Percentiles rank a stretch among this genome's conserved stretches.
phyloP scores from a whole-genome alignment of 1,140 invertebrate species.

The Scaptodrosophila lebanonensis region DNA sequence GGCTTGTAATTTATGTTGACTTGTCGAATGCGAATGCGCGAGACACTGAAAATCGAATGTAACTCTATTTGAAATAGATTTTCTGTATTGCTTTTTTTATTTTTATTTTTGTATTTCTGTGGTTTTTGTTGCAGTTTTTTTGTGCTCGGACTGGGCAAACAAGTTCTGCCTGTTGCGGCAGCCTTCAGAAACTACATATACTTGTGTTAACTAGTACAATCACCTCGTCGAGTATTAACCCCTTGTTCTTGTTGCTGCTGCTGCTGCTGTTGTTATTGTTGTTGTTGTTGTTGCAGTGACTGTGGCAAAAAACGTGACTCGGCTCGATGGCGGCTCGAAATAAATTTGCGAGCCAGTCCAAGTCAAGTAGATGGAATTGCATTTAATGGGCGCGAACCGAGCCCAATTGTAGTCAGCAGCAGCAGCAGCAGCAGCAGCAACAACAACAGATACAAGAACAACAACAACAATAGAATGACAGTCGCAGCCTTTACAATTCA shows the following conservation, averaged over 20 bases:
- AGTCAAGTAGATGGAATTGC: constrained; percentile 68
- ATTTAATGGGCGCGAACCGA: constrained; percentile 52
- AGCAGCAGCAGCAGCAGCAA: constrained; percentile 21
- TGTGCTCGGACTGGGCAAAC: constrained; percentile 39
- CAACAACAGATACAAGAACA: constrained; percentile 3
- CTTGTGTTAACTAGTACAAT: constrained; percentile 71
- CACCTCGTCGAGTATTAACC: constrained; percentile 38
- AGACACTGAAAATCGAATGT: constrained; percentile 61
- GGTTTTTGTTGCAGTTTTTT: background rate
- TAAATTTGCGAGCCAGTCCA: constrained; percentile 4
- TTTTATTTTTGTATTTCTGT: constrained; percentile 13
- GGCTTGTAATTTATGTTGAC: constrained; percentile 67
- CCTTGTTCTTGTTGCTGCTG: background rate
- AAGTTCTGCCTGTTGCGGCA: constrained; percentile 29
- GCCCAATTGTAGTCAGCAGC: constrained; percentile 46
- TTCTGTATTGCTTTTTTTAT: constrained; percentile 9
- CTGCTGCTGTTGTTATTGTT: background rate
- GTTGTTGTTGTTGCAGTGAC: background rate
- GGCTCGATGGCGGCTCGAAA: constrained; percentile 19
- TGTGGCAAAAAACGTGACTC: constrained; percentile 58
- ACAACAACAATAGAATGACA: constrained; percentile 11
- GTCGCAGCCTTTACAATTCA: too few species aligned
- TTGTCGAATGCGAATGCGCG: constrained; percentile 7
- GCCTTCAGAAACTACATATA: constrained; percentile 67
- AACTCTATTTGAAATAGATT: constrained; percentile 64